These are phyloP conservation scores for Plumapathes pennacea DNA, from an alignment of 92 coral and sea anemone species.

Conservation along the genomic window DNA sequence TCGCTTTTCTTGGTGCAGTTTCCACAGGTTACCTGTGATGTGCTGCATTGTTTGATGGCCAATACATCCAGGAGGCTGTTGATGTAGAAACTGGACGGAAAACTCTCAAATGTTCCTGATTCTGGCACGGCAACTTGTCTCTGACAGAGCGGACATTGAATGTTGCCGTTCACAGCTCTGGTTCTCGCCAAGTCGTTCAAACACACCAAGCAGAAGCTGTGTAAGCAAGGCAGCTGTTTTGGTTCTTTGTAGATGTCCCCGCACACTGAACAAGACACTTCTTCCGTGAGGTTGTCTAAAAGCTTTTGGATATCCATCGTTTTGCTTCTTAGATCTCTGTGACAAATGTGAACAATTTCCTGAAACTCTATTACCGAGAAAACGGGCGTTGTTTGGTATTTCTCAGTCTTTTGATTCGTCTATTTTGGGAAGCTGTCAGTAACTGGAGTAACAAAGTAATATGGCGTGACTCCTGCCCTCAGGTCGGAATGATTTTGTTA, in stretches of 20 bases:
- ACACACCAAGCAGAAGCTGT: conserved; percentile 35
- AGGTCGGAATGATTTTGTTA: too few relatives aligned
- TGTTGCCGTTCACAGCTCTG: neutral
- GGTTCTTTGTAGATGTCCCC: conserved; percentile 18
- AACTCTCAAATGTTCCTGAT: conserved; percentile 7
- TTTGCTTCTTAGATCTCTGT: too few relatives aligned
- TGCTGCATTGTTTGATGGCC: conserved; percentile 11
- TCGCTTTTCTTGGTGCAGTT: conserved; percentile 29
- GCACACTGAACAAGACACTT: conserved; percentile 23
- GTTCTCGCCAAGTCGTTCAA: conserved; percentile 5
- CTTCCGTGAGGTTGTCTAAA: conserved; percentile 14
- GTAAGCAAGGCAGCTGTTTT: conserved; percentile 31
- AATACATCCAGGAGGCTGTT: conserved; percentile 33
- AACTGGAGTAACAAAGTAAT: too few relatives aligned
- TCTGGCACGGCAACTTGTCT: conserved; percentile 1
- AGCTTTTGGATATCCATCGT: too few relatives aligned
- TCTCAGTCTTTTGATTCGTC: too few relatives aligned
- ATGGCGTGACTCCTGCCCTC: too few relatives aligned
- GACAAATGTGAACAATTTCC: too few relatives aligned
- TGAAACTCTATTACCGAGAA: too few relatives aligned
- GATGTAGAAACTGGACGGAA: conserved; percentile 33
- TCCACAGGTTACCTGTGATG: conserved; percentile 9
- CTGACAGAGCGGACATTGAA: conserved; percentile 25
- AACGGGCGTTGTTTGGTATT: too few relatives aligned
- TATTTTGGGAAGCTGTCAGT: too few relatives aligned